Conservation (phyloP, 64 coral and sea anemone species). For the Montipora sp. region DNA sequence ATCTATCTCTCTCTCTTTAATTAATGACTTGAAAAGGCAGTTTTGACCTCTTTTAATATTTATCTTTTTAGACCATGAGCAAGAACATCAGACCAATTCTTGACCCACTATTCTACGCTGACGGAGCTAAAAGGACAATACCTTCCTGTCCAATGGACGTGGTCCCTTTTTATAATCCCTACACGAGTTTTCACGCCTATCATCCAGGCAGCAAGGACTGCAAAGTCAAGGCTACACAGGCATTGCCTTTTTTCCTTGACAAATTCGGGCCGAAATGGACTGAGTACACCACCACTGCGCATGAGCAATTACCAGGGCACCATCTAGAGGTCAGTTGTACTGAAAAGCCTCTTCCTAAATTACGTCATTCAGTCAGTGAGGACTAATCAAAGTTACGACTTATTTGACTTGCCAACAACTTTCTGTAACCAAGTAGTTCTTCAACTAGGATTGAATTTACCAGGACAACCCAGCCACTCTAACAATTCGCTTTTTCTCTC, state of each 20-base stretch:
- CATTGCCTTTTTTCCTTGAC: conserved; percentile 40
- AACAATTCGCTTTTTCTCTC: neutral
- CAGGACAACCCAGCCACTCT: neutral
- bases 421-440: neutral
- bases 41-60: neutral
- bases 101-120: neutral
- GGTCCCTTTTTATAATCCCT: neutral
- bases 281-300: conserved; percentile 33
- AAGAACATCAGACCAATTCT: conserved; percentile 15
- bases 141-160: neutral
- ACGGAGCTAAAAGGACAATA: conserved; percentile 5
- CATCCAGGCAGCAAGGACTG: conserved; percentile 18
- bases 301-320: conserved; percentile 41
- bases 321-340: conserved; percentile 32
- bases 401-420: no score
- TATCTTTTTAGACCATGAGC: neutral
- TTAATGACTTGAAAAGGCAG: no score
- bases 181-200: neutral
- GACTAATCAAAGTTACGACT: no score
- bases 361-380: neutral
- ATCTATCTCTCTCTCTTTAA: no score
- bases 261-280: conserved; percentile 49
- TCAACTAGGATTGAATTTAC: neutral
- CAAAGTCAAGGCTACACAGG: neutral
- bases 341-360: neutral